Evolutionary conservation across 2,113 vertebrate genomes (phyloP).

Genomic region (Solenodon paradoxus): DNA sequence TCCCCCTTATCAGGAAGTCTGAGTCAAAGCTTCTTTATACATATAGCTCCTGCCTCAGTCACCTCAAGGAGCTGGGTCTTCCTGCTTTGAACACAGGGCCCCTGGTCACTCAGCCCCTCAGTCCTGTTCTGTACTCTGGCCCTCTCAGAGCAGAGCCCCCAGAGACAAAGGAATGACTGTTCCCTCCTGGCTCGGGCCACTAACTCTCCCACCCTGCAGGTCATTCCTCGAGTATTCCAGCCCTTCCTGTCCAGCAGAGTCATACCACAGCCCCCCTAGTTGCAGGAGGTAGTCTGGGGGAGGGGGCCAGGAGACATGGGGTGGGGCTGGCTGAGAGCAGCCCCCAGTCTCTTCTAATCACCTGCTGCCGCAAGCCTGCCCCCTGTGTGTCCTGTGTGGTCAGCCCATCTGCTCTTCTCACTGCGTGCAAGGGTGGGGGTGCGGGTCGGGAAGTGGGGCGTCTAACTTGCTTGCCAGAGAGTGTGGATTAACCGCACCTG

Average conservation of each 20-base stretch:
- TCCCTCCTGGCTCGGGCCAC: not conserved
- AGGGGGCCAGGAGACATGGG: not conserved
- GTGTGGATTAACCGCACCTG: conserved; percentile 61
- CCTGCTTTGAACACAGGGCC: not conserved
- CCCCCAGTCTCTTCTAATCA: conserved; percentile 79
- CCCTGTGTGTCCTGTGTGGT: conserved; percentile 66
- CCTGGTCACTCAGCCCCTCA: not conserved
- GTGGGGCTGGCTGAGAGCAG: not conserved
- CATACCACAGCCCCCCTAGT: not conserved
- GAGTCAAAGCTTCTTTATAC: not conserved
- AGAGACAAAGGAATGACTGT: not conserved
- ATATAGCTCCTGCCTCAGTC: not conserved
- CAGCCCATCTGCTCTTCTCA: conserved; percentile 68
- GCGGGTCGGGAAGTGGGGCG: not conserved
- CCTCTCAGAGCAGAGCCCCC: not conserved
- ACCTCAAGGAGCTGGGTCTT: not conserved
- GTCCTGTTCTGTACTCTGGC: not conserved
- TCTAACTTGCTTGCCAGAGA: conserved; percentile 34
- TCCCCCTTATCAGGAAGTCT: not conserved
- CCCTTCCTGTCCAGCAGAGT: not conserved
- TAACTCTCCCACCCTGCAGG: not conserved
- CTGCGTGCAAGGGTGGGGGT: conserved; percentile 19
- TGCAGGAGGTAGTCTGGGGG: not conserved
- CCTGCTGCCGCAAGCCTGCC: conserved; percentile 65
- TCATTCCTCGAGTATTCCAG: not conserved